These are phyloP conservation scores for Venturia canescens DNA, from an alignment of 1,140 invertebrate genomes.

Conservation along the genomic window DNA sequence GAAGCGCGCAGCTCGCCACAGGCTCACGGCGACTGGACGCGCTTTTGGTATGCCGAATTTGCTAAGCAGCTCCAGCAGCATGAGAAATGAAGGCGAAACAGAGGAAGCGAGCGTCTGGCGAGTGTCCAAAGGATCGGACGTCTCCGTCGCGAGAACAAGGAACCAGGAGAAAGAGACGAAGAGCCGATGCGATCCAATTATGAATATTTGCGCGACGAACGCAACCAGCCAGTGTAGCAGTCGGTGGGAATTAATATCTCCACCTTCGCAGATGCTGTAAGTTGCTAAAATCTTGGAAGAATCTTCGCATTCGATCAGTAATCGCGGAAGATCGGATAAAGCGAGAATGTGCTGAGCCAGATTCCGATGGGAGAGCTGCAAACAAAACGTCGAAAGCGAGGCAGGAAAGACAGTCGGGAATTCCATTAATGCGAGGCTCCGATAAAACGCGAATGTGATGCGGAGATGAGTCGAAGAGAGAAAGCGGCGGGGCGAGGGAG, in stretches of 20 bases:
- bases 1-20: not conserved
- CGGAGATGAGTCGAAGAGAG: not conserved
- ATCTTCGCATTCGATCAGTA: not conserved
- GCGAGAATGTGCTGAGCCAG: not conserved
- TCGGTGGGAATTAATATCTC: not conserved
- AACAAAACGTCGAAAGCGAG: not conserved
- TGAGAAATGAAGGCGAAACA: conserved; percentile 27
- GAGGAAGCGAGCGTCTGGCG: conserved; percentile 19
- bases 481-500: not conserved
- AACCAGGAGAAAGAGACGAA: not conserved
- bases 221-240: not conserved
- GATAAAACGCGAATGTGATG: not conserved
- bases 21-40: conserved; percentile 13
- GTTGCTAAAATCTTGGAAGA: not conserved
- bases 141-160: not conserved
- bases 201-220: conserved; percentile 9
- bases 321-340: not conserved
- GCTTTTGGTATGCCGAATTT: conserved; percentile 28
- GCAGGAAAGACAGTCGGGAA: not conserved
- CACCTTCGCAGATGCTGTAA: not conserved
- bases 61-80: conserved; percentile 15
- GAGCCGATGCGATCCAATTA: not conserved
- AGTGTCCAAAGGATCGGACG: conserved; percentile 31
- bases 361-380: not conserved
- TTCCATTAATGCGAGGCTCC: conserved; percentile 19